These are phyloP conservation scores for Noctua pronuba DNA, from an alignment of 2,888 invertebrate species.

Conservation along the genomic window DNA sequence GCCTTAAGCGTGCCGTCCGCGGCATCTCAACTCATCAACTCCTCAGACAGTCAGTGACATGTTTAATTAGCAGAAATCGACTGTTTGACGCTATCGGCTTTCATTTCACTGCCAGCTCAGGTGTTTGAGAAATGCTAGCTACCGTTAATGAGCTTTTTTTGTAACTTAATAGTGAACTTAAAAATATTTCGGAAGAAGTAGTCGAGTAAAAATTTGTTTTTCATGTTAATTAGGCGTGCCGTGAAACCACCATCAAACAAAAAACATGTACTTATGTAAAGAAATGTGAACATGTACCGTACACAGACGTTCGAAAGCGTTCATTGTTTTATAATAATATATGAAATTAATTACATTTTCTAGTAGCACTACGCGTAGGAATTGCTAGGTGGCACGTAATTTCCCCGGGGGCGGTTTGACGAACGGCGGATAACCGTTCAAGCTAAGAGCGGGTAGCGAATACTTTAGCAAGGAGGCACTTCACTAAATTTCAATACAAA, in stretches of 20 bases:
- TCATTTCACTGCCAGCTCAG: constrained; percentile 39
- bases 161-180: constrained; percentile 24
- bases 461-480: constrained; percentile 34
- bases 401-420: constrained; percentile 82
- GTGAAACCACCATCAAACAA: constrained; percentile 37
- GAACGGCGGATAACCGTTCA: constrained; percentile 64
- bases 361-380: constrained; percentile 71
- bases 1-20: constrained; percentile 73
- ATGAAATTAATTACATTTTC: constrained; percentile 83
- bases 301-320: constrained; percentile 65
- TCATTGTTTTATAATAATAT: constrained; percentile 74
- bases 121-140: constrained; percentile 44
- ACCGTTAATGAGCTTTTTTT: constrained; percentile 51
- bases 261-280: constrained; percentile 32
- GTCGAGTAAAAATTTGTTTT: constrained; percentile 17
- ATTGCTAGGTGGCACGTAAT: constrained; percentile 81
- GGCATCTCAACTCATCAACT: constrained; percentile 49
- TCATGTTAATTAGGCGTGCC: constrained; percentile 41
- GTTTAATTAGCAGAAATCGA: constrained; percentile 66
- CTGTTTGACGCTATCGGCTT: constrained; percentile 65
- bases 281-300: constrained; percentile 34
- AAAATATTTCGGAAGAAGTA: constrained; percentile 28
- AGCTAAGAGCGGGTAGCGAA: constrained; percentile 66
- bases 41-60: constrained; percentile 54
- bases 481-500: constrained; percentile 49